phyloP scores from a whole-genome alignment of 2,888 invertebrate species.

The Cryptus armator region DNA sequence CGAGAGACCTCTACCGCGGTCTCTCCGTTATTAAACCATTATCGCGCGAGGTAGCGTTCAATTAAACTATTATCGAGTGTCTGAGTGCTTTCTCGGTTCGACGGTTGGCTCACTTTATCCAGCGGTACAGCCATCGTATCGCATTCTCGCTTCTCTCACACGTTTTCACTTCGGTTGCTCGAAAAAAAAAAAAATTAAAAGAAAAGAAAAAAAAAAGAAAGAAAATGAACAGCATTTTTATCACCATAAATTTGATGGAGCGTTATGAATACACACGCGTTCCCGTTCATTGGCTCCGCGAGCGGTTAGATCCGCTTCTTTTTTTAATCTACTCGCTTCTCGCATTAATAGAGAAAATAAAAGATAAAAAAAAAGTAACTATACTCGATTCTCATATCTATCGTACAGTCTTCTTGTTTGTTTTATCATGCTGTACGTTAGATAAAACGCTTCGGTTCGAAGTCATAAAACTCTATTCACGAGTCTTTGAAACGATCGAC shows the following conservation, averaged over 20 bases:
- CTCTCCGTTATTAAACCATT: slow-evolving; percentile 66
- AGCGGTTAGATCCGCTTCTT: neutral
- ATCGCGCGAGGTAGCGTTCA: slow-evolving; percentile 49
- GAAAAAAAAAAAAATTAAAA: neutral
- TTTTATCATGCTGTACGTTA: neutral
- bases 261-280: neutral
- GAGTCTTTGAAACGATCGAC: neutral
- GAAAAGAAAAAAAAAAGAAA: neutral
- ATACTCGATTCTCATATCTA: neutral
- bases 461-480: slow-evolving; percentile 14
- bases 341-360: neutral
- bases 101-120: slow-evolving; percentile 6
- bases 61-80: slow-evolving; percentile 62
- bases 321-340: neutral
- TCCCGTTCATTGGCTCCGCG: slow-evolving; percentile 11
- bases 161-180: neutral
- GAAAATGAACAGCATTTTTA: slow-evolving; percentile 20
- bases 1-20: slow-evolving; percentile 37
- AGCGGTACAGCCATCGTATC: neutral
- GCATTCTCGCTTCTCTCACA: neutral
- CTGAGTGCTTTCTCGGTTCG: slow-evolving; percentile 45
- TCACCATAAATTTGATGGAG: slow-evolving; percentile 33
- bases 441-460: neutral
- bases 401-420: neutral
- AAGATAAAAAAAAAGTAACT: slow-evolving; percentile 1